Percentiles rank a stretch among this genome's conserved stretches.
These are phyloP conservation scores for Aphaenogaster floridana DNA, from an alignment of 1,140 invertebrate genomes.

Conservation along the genomic window DNA sequence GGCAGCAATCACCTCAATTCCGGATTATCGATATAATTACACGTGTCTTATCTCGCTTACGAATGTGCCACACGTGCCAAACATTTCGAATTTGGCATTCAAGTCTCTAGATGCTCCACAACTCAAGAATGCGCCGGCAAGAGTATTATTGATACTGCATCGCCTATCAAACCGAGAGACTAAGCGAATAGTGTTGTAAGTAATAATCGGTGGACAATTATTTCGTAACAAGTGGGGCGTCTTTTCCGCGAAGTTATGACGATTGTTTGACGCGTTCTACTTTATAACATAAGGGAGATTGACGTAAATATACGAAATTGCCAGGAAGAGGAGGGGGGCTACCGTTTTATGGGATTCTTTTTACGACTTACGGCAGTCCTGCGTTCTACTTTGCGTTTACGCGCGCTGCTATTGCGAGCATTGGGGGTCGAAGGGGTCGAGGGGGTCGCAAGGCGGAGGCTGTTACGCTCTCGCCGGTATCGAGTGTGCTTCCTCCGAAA, in stretches of 20 bases:
- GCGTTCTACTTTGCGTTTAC: conserved; percentile 79
- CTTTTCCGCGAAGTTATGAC: conserved; percentile 36
- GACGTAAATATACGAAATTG: conserved; percentile 77
- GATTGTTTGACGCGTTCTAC: conserved; percentile 46
- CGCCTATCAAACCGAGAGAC: background rate
- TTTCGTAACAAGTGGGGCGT: background rate
- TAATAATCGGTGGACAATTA: conserved; percentile 13
- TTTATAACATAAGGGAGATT: conserved; percentile 70
- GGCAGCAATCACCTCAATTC: background rate
- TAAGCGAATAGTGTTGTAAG: background rate
- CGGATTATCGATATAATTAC: conserved; percentile 7
- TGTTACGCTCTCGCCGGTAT: conserved; percentile 1
- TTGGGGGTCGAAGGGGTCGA: background rate
- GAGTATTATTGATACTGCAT: conserved; percentile 9
- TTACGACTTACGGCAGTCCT: conserved; percentile 81
- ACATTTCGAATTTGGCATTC: background rate
- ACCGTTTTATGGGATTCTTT: conserved; percentile 80
- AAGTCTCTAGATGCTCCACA: background rate
- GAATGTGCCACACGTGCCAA: background rate
- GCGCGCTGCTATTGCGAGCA: conserved; percentile 28
- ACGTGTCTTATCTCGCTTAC: conserved; percentile 2
- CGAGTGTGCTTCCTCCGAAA: conserved; percentile 32
- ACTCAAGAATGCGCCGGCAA: background rate
- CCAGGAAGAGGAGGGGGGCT: background rate
- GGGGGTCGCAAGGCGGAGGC: background rate